Conservation (phyloP, 1,140 invertebrate genomes). For the Proctacanthus coquilletti region DNA sequence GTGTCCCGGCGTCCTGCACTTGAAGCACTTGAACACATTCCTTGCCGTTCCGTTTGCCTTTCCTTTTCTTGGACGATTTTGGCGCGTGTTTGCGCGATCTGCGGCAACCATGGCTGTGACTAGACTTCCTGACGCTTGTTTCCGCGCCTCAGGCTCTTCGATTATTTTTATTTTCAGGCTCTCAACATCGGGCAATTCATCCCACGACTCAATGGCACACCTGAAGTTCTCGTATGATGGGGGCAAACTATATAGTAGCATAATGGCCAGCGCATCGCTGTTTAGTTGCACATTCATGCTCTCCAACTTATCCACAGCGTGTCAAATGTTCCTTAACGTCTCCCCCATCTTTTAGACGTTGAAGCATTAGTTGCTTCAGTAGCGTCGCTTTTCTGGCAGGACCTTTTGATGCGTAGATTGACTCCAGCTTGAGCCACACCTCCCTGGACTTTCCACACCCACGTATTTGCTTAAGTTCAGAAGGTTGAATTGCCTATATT, state of each 20-base stretch:
- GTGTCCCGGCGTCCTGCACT: too few relatives aligned
- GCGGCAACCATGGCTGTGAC: background rate
- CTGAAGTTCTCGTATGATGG: conserved; percentile 14
- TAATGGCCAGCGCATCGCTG: conserved; percentile 12
- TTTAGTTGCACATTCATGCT: conserved; percentile 8
- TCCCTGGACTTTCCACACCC: conserved; percentile 9
- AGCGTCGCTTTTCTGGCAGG: conserved; percentile 13
- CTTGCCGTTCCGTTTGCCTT: too few relatives aligned
- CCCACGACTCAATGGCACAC: conserved; percentile 14
- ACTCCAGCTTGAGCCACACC: conserved; percentile 9
- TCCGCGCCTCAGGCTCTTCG: background rate
- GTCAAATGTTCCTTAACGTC: conserved; percentile 8
- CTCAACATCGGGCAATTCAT: conserved; percentile 9
- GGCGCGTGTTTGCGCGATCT: background rate
- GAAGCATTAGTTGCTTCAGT: conserved; percentile 10
- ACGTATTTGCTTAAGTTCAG: conserved; percentile 2
- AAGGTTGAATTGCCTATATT: conserved; percentile 2
- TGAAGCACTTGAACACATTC: too few relatives aligned
- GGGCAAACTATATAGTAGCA: conserved; percentile 16
- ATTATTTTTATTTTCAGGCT: conserved; percentile 5
- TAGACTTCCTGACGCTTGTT: background rate
- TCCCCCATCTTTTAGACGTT: conserved; percentile 8
- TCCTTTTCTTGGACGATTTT: background rate
- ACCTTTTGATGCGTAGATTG: conserved; percentile 10
- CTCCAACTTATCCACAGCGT: conserved; percentile 7